Evolutionary conservation across 2,113 vertebrate species (phyloP).

Genomic region (Larimichthys crocea): DNA sequence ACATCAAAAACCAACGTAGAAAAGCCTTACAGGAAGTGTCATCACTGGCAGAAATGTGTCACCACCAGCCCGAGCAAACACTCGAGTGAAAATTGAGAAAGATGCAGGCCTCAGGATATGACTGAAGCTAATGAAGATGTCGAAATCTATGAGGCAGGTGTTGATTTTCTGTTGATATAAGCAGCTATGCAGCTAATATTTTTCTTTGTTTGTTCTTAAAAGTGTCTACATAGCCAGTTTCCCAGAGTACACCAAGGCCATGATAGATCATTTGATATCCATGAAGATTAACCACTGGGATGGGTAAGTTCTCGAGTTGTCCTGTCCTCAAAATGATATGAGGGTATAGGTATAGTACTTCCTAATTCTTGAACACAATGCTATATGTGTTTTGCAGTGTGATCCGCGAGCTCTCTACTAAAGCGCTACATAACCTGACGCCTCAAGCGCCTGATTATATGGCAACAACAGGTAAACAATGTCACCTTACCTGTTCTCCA

Average conservation of each 20-base stretch:
- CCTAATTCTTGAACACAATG: background rate
- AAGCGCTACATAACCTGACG: slow-evolving; percentile 92
- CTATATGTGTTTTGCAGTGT: slow-evolving; percentile 75
- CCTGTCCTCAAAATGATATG: background rate
- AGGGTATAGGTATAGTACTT: background rate
- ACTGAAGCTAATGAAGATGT: background rate
- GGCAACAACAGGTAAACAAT: slow-evolving; percentile 85
- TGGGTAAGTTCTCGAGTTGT: slow-evolving; percentile 77
- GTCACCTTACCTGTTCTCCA: slow-evolving; percentile 58
- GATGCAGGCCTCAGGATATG: slow-evolving; percentile 65
- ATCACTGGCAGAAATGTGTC: slow-evolving; percentile 28
- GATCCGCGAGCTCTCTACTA: slow-evolving; percentile 90
- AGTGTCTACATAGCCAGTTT: slow-evolving; percentile 93
- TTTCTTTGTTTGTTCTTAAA: slow-evolving; percentile 29
- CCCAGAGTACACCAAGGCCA: slow-evolving; percentile 90
- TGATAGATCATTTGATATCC: slow-evolving; percentile 93
- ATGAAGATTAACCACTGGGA: slow-evolving; percentile 97
- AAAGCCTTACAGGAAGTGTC: slow-evolving; percentile 33
- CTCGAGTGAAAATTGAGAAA: slow-evolving; percentile 30
- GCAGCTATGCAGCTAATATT: background rate
- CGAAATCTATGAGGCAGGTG: background rate
- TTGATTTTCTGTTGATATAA: background rate
- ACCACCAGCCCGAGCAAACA: slow-evolving; percentile 1
- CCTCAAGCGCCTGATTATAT: slow-evolving; percentile 88
- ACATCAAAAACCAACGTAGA: background rate